Evolutionary conservation across 1,140 invertebrate species (phyloP).

Genomic region (Heliconius congener): DNA sequence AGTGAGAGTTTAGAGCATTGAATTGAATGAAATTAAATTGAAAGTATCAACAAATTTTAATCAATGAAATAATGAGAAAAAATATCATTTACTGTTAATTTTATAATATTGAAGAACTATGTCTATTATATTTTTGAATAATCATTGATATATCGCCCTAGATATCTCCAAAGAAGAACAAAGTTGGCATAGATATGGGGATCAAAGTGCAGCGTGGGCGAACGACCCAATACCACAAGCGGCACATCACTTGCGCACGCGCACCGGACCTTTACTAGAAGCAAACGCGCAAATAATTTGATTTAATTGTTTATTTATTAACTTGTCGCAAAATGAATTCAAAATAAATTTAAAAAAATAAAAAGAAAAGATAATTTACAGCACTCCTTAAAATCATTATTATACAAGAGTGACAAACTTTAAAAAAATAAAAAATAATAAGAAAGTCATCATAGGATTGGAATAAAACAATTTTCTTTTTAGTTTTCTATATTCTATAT

Average conservation of each 20-base stretch:
- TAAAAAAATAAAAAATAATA: slow-evolving; percentile 20
- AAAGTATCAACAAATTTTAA: neutral
- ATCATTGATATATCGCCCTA: slow-evolving; percentile 54
- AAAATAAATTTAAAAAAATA: slow-evolving; percentile 15
- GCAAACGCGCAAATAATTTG: slow-evolving; percentile 53
- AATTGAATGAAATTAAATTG: neutral
- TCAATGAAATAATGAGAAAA: neutral
- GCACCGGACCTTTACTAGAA: slow-evolving; percentile 61
- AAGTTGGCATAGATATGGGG: slow-evolving; percentile 78
- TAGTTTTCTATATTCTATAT: slow-evolving; percentile 54
- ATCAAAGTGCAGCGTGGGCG: slow-evolving; percentile 79
- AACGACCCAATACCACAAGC: slow-evolving; percentile 74
- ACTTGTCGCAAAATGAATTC: neutral
- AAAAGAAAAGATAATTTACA: neutral
- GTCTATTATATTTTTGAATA: slow-evolving; percentile 30
- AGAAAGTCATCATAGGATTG: slow-evolving; percentile 49
- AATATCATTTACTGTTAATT: neutral
- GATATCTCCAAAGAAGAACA: slow-evolving; percentile 74
- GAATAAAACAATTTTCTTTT: slow-evolving; percentile 73
- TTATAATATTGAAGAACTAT: neutral
- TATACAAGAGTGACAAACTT: neutral
- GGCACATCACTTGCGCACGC: slow-evolving; percentile 60
- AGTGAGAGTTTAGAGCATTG: slow-evolving; percentile 5
- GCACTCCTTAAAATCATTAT: neutral
- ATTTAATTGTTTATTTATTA: neutral